Conservation (phyloP, 2,888 invertebrate species). For the Cactoblastis cactorum region DNA sequence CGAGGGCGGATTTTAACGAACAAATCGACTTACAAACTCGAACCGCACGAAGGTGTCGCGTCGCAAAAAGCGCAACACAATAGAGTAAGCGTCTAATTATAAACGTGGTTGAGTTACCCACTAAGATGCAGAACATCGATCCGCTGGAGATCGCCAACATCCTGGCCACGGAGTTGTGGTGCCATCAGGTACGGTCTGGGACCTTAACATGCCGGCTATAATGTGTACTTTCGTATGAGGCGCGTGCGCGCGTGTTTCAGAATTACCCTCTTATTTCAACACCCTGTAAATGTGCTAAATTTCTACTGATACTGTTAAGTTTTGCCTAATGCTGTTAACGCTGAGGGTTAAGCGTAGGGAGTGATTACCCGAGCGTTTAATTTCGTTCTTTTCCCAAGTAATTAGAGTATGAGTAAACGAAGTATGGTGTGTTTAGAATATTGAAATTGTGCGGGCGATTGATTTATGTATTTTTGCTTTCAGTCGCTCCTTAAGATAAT, state of each 20-base stretch:
- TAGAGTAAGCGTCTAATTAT: constrained; percentile 78
- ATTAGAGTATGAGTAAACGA: constrained; percentile 24
- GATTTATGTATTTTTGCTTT: constrained; percentile 23
- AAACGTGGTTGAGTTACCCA: constrained; percentile 66
- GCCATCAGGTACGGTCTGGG: constrained; percentile 84
- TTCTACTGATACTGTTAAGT: not conserved
- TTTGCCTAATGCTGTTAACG: not conserved
- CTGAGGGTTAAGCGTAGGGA: not conserved
- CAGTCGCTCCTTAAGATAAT: constrained; percentile 15
- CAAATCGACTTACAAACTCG: constrained; percentile 76
- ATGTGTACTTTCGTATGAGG: not conserved
- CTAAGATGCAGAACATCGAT: constrained; percentile 82
- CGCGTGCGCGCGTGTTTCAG: not conserved
- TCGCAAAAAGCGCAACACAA: constrained; percentile 79
- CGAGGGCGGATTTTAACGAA: constrained; percentile 78
- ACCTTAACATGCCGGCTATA: not conserved
- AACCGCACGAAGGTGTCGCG: constrained; percentile 76
- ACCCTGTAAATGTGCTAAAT: not conserved
- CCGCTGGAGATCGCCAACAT: constrained; percentile 91
- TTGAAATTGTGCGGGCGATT: constrained; percentile 20
- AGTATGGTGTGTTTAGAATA: constrained; percentile 21
- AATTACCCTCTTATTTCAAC: not conserved
- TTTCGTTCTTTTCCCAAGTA: constrained; percentile 20
- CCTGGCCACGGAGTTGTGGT: constrained; percentile 90
- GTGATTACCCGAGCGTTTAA: constrained; percentile 17